Percentiles rank a stretch among this genome's conserved stretches.
Conservation (phyloP, 1,140 invertebrate species). For the Chymomyza costata region DNA sequence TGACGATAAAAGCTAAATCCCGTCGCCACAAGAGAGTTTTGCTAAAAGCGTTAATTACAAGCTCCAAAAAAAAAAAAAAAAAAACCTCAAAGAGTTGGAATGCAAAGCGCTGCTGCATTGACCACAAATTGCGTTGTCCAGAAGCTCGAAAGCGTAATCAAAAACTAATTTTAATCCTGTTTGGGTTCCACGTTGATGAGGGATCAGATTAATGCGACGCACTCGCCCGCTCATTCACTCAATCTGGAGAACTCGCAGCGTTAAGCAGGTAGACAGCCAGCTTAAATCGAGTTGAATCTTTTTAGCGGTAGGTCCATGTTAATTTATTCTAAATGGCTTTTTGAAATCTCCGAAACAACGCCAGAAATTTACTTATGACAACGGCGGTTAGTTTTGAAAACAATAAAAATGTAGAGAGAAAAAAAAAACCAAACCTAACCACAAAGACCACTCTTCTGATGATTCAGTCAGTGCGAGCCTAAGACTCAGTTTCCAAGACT, state of each 20-base stretch:
- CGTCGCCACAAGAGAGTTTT: constrained; percentile 37
- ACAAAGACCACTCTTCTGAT: constrained; percentile 38
- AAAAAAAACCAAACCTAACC: constrained; percentile 16
- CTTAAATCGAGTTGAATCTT: constrained; percentile 40
- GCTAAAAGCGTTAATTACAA: constrained; percentile 74
- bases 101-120: constrained; percentile 2
- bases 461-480: constrained; percentile 54
- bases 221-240: constrained; percentile 32
- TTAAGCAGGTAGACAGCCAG: constrained; percentile 1
- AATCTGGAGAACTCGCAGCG: background rate
- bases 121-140: constrained; percentile 75
- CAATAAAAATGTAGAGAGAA: background rate
- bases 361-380: constrained; percentile 64
- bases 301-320: constrained; percentile 67
- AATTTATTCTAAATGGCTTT: constrained; percentile 73
- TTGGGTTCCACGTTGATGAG: constrained; percentile 57
- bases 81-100: constrained; percentile 16
- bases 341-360: constrained; percentile 64
- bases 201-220: constrained; percentile 53
- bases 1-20: background rate
- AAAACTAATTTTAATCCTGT: constrained; percentile 76
- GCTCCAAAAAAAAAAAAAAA: constrained; percentile 4
- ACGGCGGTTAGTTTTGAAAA: constrained; percentile 9
- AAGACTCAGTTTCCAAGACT: constrained; percentile 17
- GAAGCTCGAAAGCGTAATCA: constrained; percentile 75